phyloP scores from a whole-genome alignment of 2,797 vertebrate genomes.

The Tadarida brasiliensis region DNA sequence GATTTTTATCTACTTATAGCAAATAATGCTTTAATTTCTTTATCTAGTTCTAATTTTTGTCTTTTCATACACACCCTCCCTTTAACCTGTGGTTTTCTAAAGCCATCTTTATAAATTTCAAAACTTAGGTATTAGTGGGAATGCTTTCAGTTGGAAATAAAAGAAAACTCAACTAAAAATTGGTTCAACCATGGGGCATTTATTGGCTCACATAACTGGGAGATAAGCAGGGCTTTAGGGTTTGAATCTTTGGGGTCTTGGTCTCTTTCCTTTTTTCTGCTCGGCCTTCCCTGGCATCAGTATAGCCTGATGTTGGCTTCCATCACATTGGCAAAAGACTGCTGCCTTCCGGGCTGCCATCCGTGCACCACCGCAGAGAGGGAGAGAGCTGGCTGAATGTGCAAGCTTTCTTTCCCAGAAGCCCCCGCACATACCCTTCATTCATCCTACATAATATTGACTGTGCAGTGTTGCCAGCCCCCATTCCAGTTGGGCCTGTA shows the following conservation, averaged over 20 bases:
- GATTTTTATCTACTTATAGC: background rate
- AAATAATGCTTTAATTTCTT: background rate
- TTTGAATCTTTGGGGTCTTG: background rate
- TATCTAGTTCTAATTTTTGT: background rate
- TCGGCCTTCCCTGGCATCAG: background rate
- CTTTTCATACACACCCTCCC: background rate
- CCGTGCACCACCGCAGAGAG: no score
- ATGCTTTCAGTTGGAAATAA: conserved; percentile 22
- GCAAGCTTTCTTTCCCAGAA: background rate
- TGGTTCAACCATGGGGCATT: background rate
- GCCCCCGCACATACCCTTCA: background rate
- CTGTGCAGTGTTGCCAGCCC: fast-evolving
- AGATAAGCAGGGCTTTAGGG: background rate
- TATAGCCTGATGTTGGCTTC: background rate
- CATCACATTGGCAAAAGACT: background rate
- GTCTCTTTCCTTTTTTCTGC: background rate
- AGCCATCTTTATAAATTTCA: background rate
- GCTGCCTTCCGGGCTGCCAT: background rate
- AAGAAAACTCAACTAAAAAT: background rate
- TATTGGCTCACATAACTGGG: background rate
- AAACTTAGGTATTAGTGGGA: background rate
- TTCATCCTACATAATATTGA: background rate
- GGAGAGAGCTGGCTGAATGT: no score
- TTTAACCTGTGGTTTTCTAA: background rate
- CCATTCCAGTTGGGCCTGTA: background rate